These are phyloP conservation scores for Odocoileus hemionus DNA, from an alignment of 2,113 vertebrate genomes.

Conservation along the genomic window DNA sequence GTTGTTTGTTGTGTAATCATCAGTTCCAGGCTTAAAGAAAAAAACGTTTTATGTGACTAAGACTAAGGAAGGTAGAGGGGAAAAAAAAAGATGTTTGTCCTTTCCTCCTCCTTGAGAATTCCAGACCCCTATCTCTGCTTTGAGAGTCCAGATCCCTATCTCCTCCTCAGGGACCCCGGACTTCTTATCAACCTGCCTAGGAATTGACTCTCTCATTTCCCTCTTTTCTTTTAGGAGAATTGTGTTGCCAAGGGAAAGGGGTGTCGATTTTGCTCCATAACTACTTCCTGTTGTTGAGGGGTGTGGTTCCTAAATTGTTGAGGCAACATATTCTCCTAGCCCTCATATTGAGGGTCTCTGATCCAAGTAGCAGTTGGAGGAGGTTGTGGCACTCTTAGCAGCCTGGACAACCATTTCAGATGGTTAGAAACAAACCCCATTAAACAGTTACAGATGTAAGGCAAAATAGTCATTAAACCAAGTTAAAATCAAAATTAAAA, in stretches of 20 bases:
- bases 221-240: neutral
- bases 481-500: neutral
- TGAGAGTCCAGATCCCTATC: neutral
- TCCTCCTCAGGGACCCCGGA: neutral
- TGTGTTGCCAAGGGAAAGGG: neutral
- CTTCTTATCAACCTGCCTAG: neutral
- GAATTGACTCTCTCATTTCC: neutral
- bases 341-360: neutral
- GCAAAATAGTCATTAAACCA: neutral
- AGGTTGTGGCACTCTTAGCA: neutral
- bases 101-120: neutral
- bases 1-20: neutral
- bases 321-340: neutral
- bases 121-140: neutral
- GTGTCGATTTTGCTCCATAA: fast-evolving
- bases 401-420: neutral
- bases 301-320: neutral
- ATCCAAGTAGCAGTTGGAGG: neutral
- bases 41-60: neutral
- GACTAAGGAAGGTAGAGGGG: neutral
- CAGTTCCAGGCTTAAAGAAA: neutral
- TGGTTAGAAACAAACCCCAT: neutral
- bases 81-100: neutral
- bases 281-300: neutral
- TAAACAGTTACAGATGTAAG: neutral